Base-by-base conservation (phyloP, 2,113 vertebrate species). In the Amphilophus citrinellus region DNA sequence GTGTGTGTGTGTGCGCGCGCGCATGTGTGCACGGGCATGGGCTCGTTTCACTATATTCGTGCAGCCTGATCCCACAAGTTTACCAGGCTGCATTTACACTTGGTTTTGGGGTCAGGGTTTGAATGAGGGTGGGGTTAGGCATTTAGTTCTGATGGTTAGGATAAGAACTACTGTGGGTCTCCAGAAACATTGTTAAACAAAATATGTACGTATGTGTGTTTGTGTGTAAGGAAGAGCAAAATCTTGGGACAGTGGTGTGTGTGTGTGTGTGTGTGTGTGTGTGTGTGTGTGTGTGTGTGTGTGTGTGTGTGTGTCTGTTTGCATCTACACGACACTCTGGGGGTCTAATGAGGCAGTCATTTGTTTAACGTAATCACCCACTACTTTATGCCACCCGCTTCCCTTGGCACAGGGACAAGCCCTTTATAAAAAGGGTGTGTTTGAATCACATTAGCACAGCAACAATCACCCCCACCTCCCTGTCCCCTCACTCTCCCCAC, bases 341-440 rank as follows among this genome's bases (percentile, higher is more conserved):
- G 90, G 80, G 73, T 87, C 83, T 94, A 94, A 94, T 92, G 90
- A 93, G 91, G 60, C 86, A 85, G 82, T 85, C 83, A 93, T 94
- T 94, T 94, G 92, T 94, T 94, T 89, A 90, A 93, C 80, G 53
- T 93, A 94, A 94, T 94, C 88, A 92, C 83, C 80, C 86, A 68
- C 77, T 86, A 84, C 90, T 93, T 93, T 92, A 84, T 91, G 85
- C 88, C 91, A 85, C 90, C 83, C 83, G 47, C 84, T 93, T 88
- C 85, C 83, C 84, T 66, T 93, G 92, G 94, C 91, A 84, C 65
- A 4, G 61, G 66, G 80, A 86, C 90, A 71, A 85, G 76, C 57
- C 47, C 44, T 73, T 90, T 93, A 86, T 81, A 84, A 90, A 91
- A 90, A 86, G 89, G 79, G 73, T 32, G 89, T 91, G 92, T 92